Base-by-base conservation (phyloP, 2,888 invertebrate species). In the Zelleria hepariella region DNA sequence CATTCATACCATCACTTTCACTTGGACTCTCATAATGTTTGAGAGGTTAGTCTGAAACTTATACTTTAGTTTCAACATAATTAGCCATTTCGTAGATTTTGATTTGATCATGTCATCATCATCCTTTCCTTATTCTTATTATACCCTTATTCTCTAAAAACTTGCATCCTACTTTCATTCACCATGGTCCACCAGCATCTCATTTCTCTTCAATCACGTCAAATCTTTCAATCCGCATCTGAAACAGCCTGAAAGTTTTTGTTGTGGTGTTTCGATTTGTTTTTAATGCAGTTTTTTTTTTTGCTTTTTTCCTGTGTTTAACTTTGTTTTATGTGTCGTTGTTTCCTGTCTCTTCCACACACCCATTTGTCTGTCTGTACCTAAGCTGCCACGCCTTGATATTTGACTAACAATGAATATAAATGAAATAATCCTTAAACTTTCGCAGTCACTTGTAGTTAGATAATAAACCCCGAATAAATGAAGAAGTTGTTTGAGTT, bases 341-440 rank as follows among this genome's bases (percentile, higher is more conserved):
- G 2, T 21, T n/a, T 8, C 51, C 20, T 20, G 51, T 51, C 51
- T 66, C 59, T n/a, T n/a, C n/a, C n/a, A n/a, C n/a, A n/a, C 61
- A 63, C 60, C 62, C 63, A 53, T 64, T 47, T 62, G 61, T 49
- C 74, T 75, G 73, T 63, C 72, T 74, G 75, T 71, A 74, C 77
- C 74, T 66, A 68, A 68, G 72, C 69, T 75, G 69, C 72, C 70
- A 68, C 62, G 70, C 69, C 68, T 65, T 65, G 62, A 42, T 42
- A 1, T 15, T 42, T n/a, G n/a, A 72, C 72, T 72, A 70, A 74
- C 69, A 62, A 56, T 59, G 57, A 58, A 27, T 47, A 7, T 47
- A 7, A 47, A 49, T 49, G 18, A 24, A 15, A n/a, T n/a, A n/a
- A n/a, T 10, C 32, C 32, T 42, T 3, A 32, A 32, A 32, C 7